These are phyloP conservation scores for Drosophila yooni DNA, from an alignment of 2,888 invertebrate species.

Conservation along the genomic window DNA sequence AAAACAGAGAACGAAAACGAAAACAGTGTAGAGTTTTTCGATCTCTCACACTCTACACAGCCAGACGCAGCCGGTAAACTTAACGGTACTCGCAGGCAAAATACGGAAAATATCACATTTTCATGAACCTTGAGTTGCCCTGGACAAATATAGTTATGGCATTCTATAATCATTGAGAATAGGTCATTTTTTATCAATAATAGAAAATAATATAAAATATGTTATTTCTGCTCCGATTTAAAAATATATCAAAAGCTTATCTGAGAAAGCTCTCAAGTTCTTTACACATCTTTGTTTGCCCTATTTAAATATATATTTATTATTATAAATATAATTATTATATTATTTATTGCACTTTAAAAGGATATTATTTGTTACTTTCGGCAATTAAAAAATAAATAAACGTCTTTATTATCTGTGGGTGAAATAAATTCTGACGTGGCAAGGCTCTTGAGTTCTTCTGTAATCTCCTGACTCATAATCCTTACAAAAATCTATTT, in stretches of 20 bases:
- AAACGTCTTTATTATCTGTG: neutral
- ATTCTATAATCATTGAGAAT: neutral
- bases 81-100: slow-evolving; percentile 61
- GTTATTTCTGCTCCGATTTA: neutral
- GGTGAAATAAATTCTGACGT: neutral
- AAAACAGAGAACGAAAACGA: slow-evolving; percentile 73
- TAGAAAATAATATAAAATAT: neutral
- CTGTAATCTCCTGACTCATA: neutral
- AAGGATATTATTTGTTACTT: neutral
- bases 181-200: neutral
- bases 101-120: slow-evolving; percentile 12
- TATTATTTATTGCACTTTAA: neutral
- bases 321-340: neutral
- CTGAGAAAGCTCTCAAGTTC: neutral
- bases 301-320: neutral
- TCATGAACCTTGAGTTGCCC: slow-evolving; percentile 8
- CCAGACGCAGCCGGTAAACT: slow-evolving; percentile 55
- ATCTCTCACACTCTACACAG: slow-evolving; percentile 48
- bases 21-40: slow-evolving; percentile 58
- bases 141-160: neutral
- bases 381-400: neutral
- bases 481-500: neutral
- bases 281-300: neutral
- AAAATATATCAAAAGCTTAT: neutral
- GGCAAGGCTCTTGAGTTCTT: neutral